A percentile compares a stretch with the other conserved stretches of the same genome.
phyloP scores from a whole-genome alignment of 2,113 vertebrate species.

The Brachypteracias leptosomus region DNA sequence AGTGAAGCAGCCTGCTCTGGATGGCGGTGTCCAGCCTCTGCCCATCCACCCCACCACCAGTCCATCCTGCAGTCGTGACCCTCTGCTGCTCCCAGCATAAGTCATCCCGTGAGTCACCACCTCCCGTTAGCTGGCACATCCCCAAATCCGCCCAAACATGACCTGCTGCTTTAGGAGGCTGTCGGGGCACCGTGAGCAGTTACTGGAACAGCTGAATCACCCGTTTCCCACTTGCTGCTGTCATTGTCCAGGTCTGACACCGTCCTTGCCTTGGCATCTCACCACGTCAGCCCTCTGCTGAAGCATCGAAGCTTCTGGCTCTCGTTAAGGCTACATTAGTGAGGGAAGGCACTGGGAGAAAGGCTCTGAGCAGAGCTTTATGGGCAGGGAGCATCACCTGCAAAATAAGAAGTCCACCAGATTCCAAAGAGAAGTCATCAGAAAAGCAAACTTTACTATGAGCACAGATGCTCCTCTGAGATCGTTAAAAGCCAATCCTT shows the following conservation, averaged over 20 bases:
- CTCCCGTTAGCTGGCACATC: background rate
- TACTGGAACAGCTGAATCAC: background rate
- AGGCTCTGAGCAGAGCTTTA: background rate
- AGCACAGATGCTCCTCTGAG: background rate
- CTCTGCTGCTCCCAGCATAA: background rate
- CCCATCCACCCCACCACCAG: accelerated
- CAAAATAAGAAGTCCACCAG: background rate
- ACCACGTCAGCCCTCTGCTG: background rate
- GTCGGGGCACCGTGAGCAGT: background rate
- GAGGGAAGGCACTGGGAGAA: background rate
- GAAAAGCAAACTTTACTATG: background rate
- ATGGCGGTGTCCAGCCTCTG: background rate
- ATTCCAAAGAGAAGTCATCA: background rate
- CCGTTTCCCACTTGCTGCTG: background rate
- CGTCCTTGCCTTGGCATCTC: background rate
- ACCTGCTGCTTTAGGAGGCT: background rate
- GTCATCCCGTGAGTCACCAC: background rate
- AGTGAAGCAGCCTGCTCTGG: background rate
- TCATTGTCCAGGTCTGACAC: background rate
- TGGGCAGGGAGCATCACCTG: background rate
- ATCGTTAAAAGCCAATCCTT: background rate
- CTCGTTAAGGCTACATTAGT: too few relatives aligned
- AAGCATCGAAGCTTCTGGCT: background rate
- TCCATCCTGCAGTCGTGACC: accelerated
- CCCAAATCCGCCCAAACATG: background rate